These are phyloP conservation scores for Acanthurus lineatus DNA, from an alignment of 2,797 vertebrate species.

Conservation along the genomic window DNA sequence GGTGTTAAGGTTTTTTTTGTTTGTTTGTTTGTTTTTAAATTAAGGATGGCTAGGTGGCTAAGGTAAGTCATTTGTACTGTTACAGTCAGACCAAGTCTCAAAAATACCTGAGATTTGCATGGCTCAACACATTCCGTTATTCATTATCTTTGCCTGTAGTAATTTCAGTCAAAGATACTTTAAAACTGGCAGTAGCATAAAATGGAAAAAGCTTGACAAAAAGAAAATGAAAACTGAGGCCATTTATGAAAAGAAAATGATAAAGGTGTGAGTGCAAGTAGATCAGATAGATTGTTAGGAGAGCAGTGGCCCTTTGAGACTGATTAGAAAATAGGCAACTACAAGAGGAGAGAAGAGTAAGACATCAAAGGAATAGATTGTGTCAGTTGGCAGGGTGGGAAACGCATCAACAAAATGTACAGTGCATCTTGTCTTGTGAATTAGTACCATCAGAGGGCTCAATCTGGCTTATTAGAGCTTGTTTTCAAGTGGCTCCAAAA, in stretches of 20 bases:
- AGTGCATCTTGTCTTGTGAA: slow-evolving; percentile 46
- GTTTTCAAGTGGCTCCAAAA: slow-evolving; percentile 53
- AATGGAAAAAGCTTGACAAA: slow-evolving; percentile 6
- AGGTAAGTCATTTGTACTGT: background rate
- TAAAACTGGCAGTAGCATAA: slow-evolving; percentile 3
- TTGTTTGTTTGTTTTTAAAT: too few relatives aligned
- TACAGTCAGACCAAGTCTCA: background rate
- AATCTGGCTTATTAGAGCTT: slow-evolving; percentile 46
- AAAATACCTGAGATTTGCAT: background rate
- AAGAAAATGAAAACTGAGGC: slow-evolving; percentile 27
- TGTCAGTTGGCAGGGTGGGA: slow-evolving; percentile 89
- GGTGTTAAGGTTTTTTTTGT: background rate
- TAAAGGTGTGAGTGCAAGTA: slow-evolving; percentile 43
- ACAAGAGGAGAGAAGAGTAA: slow-evolving; percentile 84
- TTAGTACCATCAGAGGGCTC: slow-evolving; percentile 53
- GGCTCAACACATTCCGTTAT: background rate
- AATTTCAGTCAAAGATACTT: background rate
- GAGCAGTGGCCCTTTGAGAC: slow-evolving; percentile 85
- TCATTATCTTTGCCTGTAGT: background rate
- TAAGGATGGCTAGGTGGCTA: background rate
- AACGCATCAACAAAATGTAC: slow-evolving; percentile 66
- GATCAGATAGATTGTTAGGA: slow-evolving; percentile 63
- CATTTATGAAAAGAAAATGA: slow-evolving; percentile 38
- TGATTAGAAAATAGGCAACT: slow-evolving; percentile 85
- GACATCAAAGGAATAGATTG: slow-evolving; percentile 85